A percentile compares a stretch with the other conserved stretches of the same genome.
Evolutionary conservation across 1,140 invertebrate genomes (phyloP).

Genomic region (Zaprionus africanus): DNA sequence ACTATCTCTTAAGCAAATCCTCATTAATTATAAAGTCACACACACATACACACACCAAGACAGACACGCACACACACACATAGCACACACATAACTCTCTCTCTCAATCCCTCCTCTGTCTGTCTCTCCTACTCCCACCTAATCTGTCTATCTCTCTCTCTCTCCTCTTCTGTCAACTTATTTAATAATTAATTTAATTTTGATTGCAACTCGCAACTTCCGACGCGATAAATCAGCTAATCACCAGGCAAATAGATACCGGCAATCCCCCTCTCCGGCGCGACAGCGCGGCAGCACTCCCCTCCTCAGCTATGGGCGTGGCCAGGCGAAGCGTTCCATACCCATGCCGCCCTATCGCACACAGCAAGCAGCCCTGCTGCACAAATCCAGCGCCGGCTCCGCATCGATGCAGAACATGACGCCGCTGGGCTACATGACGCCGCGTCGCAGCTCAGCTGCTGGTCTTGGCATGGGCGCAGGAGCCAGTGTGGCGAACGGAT

Average conservation of each 20-base stretch:
- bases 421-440: constrained; percentile 62
- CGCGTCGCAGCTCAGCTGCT: constrained; percentile 69
- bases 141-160: constrained; percentile 22
- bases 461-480: constrained; percentile 60
- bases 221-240: constrained; percentile 81
- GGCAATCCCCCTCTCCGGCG: constrained; percentile 88
- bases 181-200: constrained; percentile 62
- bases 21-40: constrained; percentile 13
- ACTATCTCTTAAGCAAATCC: constrained; percentile 16
- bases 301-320: constrained; percentile 83
- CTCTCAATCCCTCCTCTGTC: constrained; percentile 17
- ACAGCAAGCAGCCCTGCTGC: constrained; percentile 68
- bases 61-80: constrained; percentile 3
- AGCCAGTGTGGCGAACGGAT: constrained; percentile 62
- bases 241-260: constrained; percentile 85
- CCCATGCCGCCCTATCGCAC: constrained; percentile 74
- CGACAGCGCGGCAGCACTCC: constrained; percentile 85
- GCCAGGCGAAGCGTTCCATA: constrained; percentile 62
- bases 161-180: constrained; percentile 10
- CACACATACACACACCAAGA: neutral
- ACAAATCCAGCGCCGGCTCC: constrained; percentile 59
- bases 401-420: constrained; percentile 79
- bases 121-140: constrained; percentile 18
- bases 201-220: constrained; percentile 77
- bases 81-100: constrained; percentile 18